Evolutionary conservation across 2,797 vertebrate species (phyloP).

Genomic region (Naso thynnoides): DNA sequence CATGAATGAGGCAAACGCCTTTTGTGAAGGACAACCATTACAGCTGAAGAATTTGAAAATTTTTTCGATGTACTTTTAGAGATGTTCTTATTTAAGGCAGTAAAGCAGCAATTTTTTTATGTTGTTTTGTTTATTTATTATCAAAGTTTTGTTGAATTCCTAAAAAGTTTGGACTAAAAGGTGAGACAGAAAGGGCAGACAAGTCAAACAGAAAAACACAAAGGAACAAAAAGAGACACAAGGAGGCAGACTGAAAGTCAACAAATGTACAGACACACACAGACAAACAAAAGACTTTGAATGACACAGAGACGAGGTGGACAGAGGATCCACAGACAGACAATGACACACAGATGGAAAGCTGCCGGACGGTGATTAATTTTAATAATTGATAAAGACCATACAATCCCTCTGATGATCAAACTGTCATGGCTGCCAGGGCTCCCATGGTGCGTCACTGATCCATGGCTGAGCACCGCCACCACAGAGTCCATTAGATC

Average conservation of each 20-base stretch:
- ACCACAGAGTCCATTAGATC: constrained; percentile 65
- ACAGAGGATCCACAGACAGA: constrained; percentile 44
- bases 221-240: constrained; percentile 2
- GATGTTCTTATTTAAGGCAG: not conserved
- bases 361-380: constrained; percentile 70
- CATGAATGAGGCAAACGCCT: not conserved
- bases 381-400: constrained; percentile 84
- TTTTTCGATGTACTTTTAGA: not conserved
- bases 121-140: not conserved
- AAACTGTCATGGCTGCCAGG: constrained; percentile 77
- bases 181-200: not conserved
- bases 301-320: constrained; percentile 16
- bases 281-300: constrained; percentile 32
- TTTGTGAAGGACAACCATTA: not conserved
- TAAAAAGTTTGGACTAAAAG: constrained; percentile 4
- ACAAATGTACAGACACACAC: constrained; percentile 22
- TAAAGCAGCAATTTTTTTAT: not conserved
- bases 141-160: not conserved
- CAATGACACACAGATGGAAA: constrained; percentile 40
- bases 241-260: constrained; percentile 11
- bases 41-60: not conserved
- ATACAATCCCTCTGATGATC: constrained; percentile 74
- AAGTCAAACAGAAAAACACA: constrained; percentile 32
- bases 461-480: constrained; percentile 60
- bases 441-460: constrained; percentile 70